Conservation (phyloP, 2,113 vertebrate genomes). For the Falco punctatus region DNA sequence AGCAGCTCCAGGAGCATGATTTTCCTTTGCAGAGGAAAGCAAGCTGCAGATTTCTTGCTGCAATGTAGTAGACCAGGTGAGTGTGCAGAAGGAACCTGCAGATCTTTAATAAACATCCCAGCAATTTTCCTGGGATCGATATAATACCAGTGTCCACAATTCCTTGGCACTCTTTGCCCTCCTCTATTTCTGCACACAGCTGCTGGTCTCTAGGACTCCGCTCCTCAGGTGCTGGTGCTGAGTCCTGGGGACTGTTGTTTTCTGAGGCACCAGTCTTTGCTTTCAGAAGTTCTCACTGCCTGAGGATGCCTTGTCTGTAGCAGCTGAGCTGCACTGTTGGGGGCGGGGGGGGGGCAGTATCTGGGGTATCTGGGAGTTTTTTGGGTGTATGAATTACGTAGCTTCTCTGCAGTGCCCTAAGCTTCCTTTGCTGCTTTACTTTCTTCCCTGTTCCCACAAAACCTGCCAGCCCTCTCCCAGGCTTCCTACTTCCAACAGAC, state of each 20-base stretch:
- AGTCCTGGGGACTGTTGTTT: not conserved
- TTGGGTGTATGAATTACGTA: not conserved
- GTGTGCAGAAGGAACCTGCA: not conserved
- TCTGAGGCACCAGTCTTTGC: not conserved
- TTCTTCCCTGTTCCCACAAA: not conserved
- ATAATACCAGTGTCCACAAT: not conserved
- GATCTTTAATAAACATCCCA: not conserved
- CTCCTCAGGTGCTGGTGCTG: not conserved
- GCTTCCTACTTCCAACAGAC: not conserved
- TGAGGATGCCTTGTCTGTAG: not conserved
- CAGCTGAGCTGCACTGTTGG: not conserved
- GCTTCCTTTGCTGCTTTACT: not conserved
- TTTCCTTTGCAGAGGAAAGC: not conserved
- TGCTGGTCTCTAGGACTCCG: not conserved
- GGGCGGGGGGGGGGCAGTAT: too few relatives aligned
- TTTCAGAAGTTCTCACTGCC: not conserved
- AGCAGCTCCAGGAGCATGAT: not conserved
- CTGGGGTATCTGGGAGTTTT: too few relatives aligned
- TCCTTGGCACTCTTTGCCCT: not conserved
- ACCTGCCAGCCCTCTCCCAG: not conserved
- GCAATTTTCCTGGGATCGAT: not conserved
- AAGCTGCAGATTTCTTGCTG: not conserved
- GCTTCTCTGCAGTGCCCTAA: not conserved
- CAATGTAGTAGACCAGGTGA: not conserved
- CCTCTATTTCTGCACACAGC: not conserved